Percentiles rank a stretch among this genome's conserved stretches.
phyloP scores from a whole-genome alignment of 2,797 vertebrate species.

The Phrynocephalus guinanensis region DNA sequence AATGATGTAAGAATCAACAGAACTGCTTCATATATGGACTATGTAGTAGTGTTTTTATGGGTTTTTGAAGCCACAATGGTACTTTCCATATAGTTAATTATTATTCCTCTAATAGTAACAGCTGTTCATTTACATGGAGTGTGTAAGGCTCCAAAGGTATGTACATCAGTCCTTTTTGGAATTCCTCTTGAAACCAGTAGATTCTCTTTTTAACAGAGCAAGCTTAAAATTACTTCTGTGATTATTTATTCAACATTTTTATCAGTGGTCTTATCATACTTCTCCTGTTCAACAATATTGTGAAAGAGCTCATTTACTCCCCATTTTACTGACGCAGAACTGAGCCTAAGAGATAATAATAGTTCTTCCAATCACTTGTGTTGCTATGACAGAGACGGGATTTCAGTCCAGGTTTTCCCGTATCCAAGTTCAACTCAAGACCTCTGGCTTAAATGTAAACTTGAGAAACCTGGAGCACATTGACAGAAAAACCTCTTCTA shows the following conservation, averaged over 20 bases:
- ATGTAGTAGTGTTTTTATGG: not conserved
- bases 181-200: not conserved
- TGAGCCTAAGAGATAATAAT: not conserved
- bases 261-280: not conserved
- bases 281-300: not conserved
- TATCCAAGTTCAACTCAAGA: not conserved
- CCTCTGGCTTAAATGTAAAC: not conserved
- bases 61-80: not conserved
- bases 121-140: not conserved
- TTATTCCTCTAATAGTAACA: not conserved
- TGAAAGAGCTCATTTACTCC: too few species aligned
- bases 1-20: not conserved
- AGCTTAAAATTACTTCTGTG: not conserved
- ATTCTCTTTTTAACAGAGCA: not conserved
- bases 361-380: not conserved
- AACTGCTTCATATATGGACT: not conserved
- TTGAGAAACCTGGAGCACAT: not conserved
- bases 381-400: not conserved
- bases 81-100: not conserved
- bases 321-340: not conserved
- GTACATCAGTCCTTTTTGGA: not conserved
- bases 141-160: not conserved
- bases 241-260: not conserved
- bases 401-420: not conserved
- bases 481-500: not conserved